A percentile compares a stretch with the other conserved stretches of the same genome.
These are phyloP conservation scores for Lycaon pictus DNA, from an alignment of 2,113 vertebrate species.

Conservation along the genomic window DNA sequence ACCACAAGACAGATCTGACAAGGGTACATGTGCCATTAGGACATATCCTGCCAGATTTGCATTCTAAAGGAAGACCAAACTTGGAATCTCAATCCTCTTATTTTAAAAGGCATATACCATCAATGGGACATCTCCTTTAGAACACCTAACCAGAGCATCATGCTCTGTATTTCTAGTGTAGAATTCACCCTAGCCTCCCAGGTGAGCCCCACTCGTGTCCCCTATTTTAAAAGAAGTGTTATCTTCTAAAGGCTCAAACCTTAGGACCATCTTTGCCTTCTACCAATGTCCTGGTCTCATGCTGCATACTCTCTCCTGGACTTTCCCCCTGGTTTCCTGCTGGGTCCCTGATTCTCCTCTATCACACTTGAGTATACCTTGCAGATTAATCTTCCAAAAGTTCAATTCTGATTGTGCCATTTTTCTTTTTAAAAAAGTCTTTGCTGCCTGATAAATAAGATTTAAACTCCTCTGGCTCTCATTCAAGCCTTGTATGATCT, in stretches of 20 bases:
- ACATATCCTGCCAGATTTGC: background rate
- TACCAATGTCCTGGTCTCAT: background rate
- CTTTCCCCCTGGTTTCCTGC: background rate
- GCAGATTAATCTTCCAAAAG: background rate
- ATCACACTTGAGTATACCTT: background rate
- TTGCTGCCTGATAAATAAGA: background rate
- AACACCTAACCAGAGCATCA: background rate
- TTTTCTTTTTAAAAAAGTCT: background rate
- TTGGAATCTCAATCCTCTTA: background rate
- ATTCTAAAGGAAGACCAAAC: background rate
- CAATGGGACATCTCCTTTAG: background rate
- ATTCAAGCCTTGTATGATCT: background rate
- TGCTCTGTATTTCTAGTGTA: background rate
- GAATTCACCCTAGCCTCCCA: background rate
- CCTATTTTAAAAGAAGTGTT: background rate
- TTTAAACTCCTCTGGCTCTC: background rate
- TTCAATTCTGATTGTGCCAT: background rate
- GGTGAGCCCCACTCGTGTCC: background rate
- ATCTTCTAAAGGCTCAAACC: background rate
- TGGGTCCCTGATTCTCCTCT: background rate
- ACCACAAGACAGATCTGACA: background rate
- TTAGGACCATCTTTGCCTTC: background rate
- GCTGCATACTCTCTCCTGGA: background rate
- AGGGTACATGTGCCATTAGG: accelerated
- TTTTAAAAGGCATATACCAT: background rate